phyloP scores from a whole-genome alignment of 2,888 invertebrate genomes.

The Yponomeuta sedellus region DNA sequence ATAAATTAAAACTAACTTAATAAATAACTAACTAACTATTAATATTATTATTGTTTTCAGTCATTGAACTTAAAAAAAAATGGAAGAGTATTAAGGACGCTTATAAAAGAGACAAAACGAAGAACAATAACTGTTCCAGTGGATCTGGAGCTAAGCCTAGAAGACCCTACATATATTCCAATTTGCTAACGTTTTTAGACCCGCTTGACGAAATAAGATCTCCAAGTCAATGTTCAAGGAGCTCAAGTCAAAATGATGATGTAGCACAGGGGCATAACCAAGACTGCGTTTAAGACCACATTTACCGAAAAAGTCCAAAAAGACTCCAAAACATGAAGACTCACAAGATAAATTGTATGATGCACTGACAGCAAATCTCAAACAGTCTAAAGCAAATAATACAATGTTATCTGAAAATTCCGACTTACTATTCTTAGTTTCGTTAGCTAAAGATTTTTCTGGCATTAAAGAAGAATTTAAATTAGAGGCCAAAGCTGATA shows the following conservation, averaged over 20 bases:
- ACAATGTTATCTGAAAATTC: slow-evolving; percentile 3
- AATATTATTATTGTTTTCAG: slow-evolving; percentile 2
- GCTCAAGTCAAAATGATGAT: slow-evolving; percentile 15
- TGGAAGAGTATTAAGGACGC: slow-evolving; percentile 14
- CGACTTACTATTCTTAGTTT: not conserved
- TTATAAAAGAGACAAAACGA: slow-evolving; percentile 13
- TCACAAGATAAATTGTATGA: slow-evolving; percentile 13
- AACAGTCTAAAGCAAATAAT: slow-evolving; percentile 16
- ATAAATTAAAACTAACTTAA: too few relatives aligned
- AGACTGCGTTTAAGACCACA: slow-evolving; percentile 14
- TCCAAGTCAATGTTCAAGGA: slow-evolving; percentile 13
- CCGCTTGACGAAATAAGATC: slow-evolving; percentile 19
- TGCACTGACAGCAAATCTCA: slow-evolving; percentile 15
- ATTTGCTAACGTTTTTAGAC: slow-evolving; percentile 17
- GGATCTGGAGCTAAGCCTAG: slow-evolving; percentile 17
- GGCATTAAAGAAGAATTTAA: slow-evolving; percentile 5
- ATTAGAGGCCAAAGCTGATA: slow-evolving; percentile 7
- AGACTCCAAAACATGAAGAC: slow-evolving; percentile 12
- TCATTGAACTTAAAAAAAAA: slow-evolving; percentile 6
- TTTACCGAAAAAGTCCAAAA: slow-evolving; percentile 15
- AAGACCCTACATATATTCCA: slow-evolving; percentile 19
- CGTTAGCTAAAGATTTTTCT: not conserved
- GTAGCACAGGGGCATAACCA: not conserved
- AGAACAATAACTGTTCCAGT: slow-evolving; percentile 14
- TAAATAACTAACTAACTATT: slow-evolving; percentile 1